Conservation (phyloP, 2,888 invertebrate species). For the Lithophane leautieri region DNA sequence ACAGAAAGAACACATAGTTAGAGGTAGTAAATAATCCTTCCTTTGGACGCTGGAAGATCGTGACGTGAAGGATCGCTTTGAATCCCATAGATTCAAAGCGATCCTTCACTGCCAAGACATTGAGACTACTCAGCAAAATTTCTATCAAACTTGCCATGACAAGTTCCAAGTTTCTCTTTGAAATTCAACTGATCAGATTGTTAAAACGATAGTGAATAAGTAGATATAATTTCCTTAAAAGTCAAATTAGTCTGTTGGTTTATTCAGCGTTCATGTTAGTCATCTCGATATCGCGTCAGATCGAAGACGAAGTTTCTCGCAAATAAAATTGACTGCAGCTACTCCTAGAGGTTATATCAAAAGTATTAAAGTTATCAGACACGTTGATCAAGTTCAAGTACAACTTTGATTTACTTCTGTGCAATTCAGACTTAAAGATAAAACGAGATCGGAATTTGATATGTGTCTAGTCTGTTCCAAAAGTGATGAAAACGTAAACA, state of each 20-base stretch:
- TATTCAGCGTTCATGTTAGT: slow-evolving; percentile 11
- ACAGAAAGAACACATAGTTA: neutral
- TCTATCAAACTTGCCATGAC: slow-evolving; percentile 8
- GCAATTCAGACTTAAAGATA: slow-evolving; percentile 35
- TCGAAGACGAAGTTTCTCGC: slow-evolving; percentile 16
- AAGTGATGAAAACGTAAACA: neutral
- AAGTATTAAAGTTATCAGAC: slow-evolving; percentile 56
- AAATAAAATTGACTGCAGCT: slow-evolving; percentile 49
- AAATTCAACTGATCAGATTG: slow-evolving; percentile 32
- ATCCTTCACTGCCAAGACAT: neutral
- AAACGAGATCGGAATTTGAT: slow-evolving; percentile 46
- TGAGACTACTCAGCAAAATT: slow-evolving; percentile 13
- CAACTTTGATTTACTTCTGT: slow-evolving; percentile 62
- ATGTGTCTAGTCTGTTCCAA: neutral
- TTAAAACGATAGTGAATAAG: slow-evolving; percentile 21
- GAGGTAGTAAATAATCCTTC: neutral
- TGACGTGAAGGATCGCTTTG: no score
- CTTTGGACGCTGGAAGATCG: no score
- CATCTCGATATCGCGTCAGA: slow-evolving; percentile 10
- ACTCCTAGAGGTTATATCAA: slow-evolving; percentile 32
- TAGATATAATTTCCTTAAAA: slow-evolving; percentile 21
- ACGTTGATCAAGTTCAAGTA: slow-evolving; percentile 48
- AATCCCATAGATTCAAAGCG: slow-evolving; percentile 5
- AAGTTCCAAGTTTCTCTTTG: slow-evolving; percentile 15
- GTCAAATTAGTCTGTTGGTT: slow-evolving; percentile 31